Percentiles rank a stretch among this genome's conserved stretches.
Conservation (phyloP, 2,888 invertebrate species). For the Rhorus exstirpatorius region DNA sequence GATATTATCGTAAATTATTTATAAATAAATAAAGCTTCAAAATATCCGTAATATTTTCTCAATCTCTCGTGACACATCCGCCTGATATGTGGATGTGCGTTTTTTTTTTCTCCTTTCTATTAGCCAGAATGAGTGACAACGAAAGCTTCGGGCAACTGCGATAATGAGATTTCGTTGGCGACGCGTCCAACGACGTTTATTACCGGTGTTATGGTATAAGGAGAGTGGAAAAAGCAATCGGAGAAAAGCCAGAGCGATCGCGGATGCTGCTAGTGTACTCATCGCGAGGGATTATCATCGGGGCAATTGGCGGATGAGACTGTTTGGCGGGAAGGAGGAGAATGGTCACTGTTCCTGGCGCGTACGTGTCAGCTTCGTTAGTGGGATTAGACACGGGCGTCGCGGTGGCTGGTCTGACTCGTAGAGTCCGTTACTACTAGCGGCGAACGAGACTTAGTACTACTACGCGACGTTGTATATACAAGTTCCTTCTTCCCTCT, state of each 20-base stretch:
- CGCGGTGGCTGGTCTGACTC: conserved; percentile 65
- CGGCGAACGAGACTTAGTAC: conserved; percentile 28
- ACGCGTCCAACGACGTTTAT: conserved; percentile 27
- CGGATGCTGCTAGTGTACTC: conserved; percentile 47
- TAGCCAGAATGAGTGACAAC: conserved; percentile 6
- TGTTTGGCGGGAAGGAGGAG: conserved; percentile 3
- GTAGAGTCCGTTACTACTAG: conserved; percentile 64
- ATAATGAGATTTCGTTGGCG: conserved; percentile 55
- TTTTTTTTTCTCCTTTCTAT: neutral
- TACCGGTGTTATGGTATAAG: conserved; percentile 15
- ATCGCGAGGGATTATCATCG: conserved; percentile 64
- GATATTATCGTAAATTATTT: too few relatives aligned
- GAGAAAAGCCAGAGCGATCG: conserved; percentile 52
- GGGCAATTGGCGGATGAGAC: conserved; percentile 54
- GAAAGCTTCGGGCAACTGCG: conserved; percentile 14
- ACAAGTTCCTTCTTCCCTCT: too few relatives aligned
- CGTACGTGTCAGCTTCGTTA: conserved; percentile 70
- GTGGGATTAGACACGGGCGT: conserved; percentile 69
- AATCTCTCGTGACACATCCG: too few relatives aligned
- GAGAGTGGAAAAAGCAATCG: conserved; percentile 4
- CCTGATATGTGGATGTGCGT: too few relatives aligned
- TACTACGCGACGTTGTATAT: conserved; percentile 26
- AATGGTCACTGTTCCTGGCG: conserved; percentile 35
- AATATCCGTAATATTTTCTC: too few relatives aligned
- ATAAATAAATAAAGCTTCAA: too few relatives aligned